Percentiles rank a stretch among this genome's conserved stretches.
These are phyloP conservation scores for Epistrophella euchroma DNA, from an alignment of 2,888 invertebrate species.

Conservation along the genomic window DNA sequence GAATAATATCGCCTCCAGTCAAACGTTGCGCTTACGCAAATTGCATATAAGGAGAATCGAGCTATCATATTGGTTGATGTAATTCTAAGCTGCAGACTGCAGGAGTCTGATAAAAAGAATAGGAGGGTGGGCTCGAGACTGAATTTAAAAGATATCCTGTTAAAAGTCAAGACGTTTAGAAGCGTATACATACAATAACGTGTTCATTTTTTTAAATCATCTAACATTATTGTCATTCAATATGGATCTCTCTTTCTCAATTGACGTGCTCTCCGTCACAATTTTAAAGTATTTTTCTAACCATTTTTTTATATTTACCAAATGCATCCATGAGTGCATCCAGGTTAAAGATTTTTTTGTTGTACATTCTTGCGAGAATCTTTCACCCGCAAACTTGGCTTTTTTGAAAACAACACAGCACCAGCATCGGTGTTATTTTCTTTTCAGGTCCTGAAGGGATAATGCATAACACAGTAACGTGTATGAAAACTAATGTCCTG, in stretches of 20 bases:
- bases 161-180: slow-evolving; percentile 12
- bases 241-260: slow-evolving; percentile 32
- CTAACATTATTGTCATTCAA: slow-evolving; percentile 43
- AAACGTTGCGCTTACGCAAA: slow-evolving; percentile 67
- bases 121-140: neutral
- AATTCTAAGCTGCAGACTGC: slow-evolving; percentile 29
- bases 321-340: slow-evolving; percentile 57
- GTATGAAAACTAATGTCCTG: slow-evolving; percentile 74
- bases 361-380: neutral
- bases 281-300: slow-evolving; percentile 19
- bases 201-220: slow-evolving; percentile 44
- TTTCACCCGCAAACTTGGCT: slow-evolving; percentile 23
- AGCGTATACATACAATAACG: neutral
- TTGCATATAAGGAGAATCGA: slow-evolving; percentile 55
- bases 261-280: slow-evolving; percentile 34
- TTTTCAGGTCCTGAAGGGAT: slow-evolving; percentile 68
- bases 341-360: slow-evolving; percentile 48
- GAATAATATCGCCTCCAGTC: slow-evolving; percentile 57
- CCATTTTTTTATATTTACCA: neutral
- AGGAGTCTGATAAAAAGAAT: neutral
- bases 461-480: slow-evolving; percentile 70
- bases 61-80: slow-evolving; percentile 40
- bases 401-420: slow-evolving; percentile 16
- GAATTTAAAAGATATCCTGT: slow-evolving; percentile 43
- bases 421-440: slow-evolving; percentile 55